These are phyloP conservation scores for Tenthredo amoena DNA, from an alignment of 2,888 invertebrate genomes.

Conservation along the genomic window DNA sequence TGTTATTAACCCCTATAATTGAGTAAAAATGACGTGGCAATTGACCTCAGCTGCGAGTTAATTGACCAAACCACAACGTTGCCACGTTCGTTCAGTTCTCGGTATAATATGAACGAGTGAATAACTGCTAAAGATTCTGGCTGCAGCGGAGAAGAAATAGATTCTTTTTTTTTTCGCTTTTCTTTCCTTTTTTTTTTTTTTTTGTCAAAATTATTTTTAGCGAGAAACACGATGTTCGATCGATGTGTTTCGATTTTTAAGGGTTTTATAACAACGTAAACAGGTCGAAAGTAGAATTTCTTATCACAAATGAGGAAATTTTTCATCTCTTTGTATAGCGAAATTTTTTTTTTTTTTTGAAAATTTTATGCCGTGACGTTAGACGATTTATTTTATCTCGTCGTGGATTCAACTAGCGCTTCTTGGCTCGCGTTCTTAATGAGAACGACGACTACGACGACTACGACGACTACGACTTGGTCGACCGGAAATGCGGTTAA, in stretches of 20 bases:
- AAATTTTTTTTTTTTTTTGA: background rate
- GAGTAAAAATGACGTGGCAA: conserved; percentile 60
- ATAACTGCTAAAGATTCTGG: too few relatives aligned
- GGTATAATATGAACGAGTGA: too few relatives aligned
- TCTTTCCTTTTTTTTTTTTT: too few relatives aligned
- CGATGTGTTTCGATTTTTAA: too few relatives aligned
- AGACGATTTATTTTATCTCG: background rate
- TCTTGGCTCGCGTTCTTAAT: conserved; percentile 2
- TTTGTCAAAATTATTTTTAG: too few relatives aligned
- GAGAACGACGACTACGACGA: background rate
- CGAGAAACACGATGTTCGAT: too few relatives aligned
- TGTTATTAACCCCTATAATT: conserved; percentile 48
- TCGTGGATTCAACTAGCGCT: background rate
- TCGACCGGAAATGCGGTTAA: conserved; percentile 49
- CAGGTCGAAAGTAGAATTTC: too few relatives aligned
- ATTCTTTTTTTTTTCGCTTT: too few relatives aligned
- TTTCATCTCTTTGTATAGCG: background rate
- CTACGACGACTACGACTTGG: background rate
- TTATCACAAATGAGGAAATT: background rate
- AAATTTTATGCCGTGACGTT: background rate
- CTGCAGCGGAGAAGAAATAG: too few relatives aligned
- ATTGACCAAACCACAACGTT: conserved; percentile 71
- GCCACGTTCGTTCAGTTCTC: conserved; percentile 57
- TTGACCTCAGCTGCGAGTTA: conserved; percentile 77
- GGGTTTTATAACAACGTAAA: too few relatives aligned